Evolutionary conservation across 2,797 vertebrate species (phyloP).

Genomic region (Pangasius djambal): DNA sequence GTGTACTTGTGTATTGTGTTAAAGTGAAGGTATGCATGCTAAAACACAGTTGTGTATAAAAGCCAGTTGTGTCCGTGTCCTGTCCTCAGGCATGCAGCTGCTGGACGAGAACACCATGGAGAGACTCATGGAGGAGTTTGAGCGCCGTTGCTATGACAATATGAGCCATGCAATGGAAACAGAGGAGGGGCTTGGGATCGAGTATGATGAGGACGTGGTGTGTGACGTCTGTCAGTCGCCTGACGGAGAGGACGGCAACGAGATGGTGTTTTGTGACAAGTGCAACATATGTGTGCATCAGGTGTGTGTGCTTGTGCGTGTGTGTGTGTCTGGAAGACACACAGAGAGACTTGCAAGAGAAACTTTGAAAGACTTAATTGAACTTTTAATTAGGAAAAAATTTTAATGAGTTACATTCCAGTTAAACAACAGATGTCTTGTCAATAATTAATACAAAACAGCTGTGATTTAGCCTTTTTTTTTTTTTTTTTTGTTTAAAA

Average conservation of each 20-base stretch:
- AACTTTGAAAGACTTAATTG: background rate
- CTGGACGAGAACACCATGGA: conserved; percentile 94
- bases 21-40: background rate
- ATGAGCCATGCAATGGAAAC: conserved; percentile 97
- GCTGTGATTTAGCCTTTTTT: background rate
- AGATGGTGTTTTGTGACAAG: conserved; percentile 99
- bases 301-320: conserved; percentile 60
- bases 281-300: conserved; percentile 99
- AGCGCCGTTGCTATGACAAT: conserved; percentile 88
- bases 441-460: background rate
- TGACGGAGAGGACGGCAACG: conserved; percentile 95
- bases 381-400: conserved; percentile 12
- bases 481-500: background rate
- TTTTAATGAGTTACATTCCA: background rate
- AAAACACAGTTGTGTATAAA: background rate
- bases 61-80: background rate
- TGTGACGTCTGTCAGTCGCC: conserved; percentile 97
- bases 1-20: too few species aligned
- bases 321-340: background rate
- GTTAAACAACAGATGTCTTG: conserved; percentile 4
- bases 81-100: conserved; percentile 78
- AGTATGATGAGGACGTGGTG: conserved; percentile 97
- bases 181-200: conserved; percentile 94
- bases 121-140: conserved; percentile 90
- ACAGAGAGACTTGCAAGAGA: background rate